Conservation (phyloP, 2,113 vertebrate genomes). For the Solea senegalensis region DNA sequence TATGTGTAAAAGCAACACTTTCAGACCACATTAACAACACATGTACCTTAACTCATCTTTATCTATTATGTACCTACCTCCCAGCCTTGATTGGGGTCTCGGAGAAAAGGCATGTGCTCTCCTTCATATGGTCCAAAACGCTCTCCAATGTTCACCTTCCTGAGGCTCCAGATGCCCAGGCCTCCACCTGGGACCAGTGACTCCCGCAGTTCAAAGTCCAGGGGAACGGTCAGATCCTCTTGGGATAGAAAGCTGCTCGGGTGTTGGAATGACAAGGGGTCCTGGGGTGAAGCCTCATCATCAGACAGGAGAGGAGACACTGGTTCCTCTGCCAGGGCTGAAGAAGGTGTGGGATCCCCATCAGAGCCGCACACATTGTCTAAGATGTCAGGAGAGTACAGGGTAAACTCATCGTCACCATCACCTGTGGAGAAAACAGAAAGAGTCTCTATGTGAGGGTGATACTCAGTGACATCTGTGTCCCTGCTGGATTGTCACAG, state of each 20-base stretch:
- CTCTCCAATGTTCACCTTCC: conserved; percentile 89
- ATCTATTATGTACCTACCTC: conserved; percentile 86
- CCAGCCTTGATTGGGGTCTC: conserved; percentile 87
- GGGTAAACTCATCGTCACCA: conserved; percentile 85
- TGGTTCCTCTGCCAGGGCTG: conserved; percentile 81
- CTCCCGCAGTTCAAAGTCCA: conserved; percentile 93
- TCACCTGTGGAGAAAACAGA: conserved; percentile 80
- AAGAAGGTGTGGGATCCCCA: conserved; percentile 75
- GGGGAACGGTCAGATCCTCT: conserved; percentile 87
- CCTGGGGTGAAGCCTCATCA: conserved; percentile 85
- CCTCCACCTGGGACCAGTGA: conserved; percentile 84
- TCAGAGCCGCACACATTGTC: conserved; percentile 84
- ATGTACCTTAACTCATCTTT: not conserved
- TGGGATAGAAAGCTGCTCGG: conserved; percentile 71
- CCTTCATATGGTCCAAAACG: conserved; percentile 92
- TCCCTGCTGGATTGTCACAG: not conserved
- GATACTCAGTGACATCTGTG: not conserved
- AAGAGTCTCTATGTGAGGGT: conserved; percentile 42
- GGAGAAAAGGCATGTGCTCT: conserved; percentile 83
- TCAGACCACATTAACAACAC: not conserved
- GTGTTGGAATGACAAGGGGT: conserved; percentile 87
- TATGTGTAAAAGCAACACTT: not conserved
- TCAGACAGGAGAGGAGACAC: conserved; percentile 86
- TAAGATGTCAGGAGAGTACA: conserved; percentile 84
- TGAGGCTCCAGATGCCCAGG: conserved; percentile 93